Base-by-base conservation (phyloP, 1,140 invertebrate genomes). In the Magallana angulata region DNA sequence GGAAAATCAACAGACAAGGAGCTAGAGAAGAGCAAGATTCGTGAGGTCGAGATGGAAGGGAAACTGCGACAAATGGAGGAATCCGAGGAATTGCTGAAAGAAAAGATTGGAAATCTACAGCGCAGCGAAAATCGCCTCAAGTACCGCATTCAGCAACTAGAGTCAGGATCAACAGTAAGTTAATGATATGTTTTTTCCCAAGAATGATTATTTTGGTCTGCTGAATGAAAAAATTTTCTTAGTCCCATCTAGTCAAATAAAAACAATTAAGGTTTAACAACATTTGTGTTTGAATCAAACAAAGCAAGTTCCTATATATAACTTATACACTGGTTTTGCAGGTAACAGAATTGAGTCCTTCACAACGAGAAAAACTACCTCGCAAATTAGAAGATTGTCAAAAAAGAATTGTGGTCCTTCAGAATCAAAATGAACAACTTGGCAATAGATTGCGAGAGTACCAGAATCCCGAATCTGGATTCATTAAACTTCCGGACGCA, bases 371-470 rank as follows among this genome's bases (percentile, higher is more conserved):
- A 84, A 92, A 91, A 84, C 85, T 92, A 62, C 93, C 91, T 14
- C 89, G 90, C 68, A 92, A 91, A 60, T 85, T 92, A 58, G 93
- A 93, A 83, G 93, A 93, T 58, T 93, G 92, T 90, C 93, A 93
- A 86, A 90, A 91, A 48, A 88, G 90, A 76, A 90, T 93, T 14
- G 86, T 92, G 18, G 87, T 91, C 57, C 90, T 93, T 36, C 91
- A 92, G 88, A 88, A 89, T 82, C 90, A 92, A 36, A 90, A 92
- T 80, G 90, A 91, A 36, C 84, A 91, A 64, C 89, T 91, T 7
- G 64, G 82, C 71, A 84, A 68, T 30, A 64, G 84, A 76, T 85
- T 88, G 57, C 57, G 62, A 5, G 87, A 88, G 57, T 86, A 88
- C 30, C 84, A 88, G 58, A 86, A 86, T 59, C 85, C 71, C 6